A percentile compares a stretch with the other conserved stretches of the same genome.
phyloP scores from a whole-genome alignment of 1,140 invertebrate genomes.

The Lucilia cuprina region DNA sequence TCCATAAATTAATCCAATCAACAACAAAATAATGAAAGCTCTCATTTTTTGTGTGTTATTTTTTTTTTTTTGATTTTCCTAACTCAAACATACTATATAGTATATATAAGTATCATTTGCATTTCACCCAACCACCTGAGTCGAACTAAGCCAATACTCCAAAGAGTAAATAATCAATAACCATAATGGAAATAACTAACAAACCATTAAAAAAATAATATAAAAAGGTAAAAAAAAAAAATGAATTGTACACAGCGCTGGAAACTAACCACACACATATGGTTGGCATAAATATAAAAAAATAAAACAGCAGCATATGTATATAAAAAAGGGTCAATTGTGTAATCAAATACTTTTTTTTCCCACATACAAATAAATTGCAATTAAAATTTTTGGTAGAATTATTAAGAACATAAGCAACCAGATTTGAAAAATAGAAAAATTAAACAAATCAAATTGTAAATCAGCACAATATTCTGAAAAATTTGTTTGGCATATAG shows the following conservation, averaged over 20 bases:
- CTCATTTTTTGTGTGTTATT: neutral
- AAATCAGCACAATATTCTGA: neutral
- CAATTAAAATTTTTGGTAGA: conserved; percentile 18
- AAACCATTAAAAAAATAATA: neutral
- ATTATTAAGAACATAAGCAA: conserved; percentile 13
- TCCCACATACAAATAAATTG: neutral
- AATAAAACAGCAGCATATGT: neutral
- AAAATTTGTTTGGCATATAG: neutral
- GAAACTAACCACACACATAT: conserved; percentile 3
- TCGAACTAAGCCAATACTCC: neutral
- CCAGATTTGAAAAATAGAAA: neutral
- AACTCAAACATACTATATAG: neutral
- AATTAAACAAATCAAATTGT: neutral
- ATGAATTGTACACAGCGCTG: neutral
- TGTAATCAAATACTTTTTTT: conserved; percentile 10
- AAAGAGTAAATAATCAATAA: conserved; percentile 18
- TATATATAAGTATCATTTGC: conserved; percentile 28
- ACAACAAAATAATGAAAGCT: conserved; percentile 6
- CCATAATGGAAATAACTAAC: conserved; percentile 29
- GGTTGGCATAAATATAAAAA: neutral
- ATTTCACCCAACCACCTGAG: neutral
- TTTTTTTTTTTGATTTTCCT: neutral
- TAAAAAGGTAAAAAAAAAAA: neutral
- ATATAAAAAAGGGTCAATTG: neutral
- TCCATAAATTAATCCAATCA: conserved; percentile 12